Base-by-base conservation (phyloP, 1,140 invertebrate genomes). In the Pachyrhynchus sulphureomaculatus region DNA sequence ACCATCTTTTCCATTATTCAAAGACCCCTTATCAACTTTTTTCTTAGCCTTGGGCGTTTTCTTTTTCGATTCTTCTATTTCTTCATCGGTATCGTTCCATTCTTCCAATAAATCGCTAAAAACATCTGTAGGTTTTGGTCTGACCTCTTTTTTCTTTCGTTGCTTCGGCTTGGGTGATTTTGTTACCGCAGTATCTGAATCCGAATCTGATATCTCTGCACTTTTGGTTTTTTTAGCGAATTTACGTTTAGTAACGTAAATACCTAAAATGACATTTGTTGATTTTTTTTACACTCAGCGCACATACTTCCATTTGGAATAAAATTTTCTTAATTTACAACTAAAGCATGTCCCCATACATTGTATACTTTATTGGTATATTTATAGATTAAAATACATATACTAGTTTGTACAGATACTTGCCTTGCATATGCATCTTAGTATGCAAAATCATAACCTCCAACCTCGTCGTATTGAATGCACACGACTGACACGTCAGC, bases 361-460 rank as follows among this genome's bases (percentile, higher is more conserved):
- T n/a, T n/a, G n/a, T n/a, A n/a, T n/a, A n/a, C n/a, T n/a, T n/a
- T n/a, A n/a, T n/a, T n/a, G n/a, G n/a, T n/a, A n/a, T n/a, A n/a
- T n/a, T n/a, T n/a, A n/a, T n/a, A n/a, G n/a, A n/a, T n/a, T n/a
- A n/a, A n/a, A n/a, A n/a, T n/a, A n/a, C n/a, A n/a, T n/a, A n/a
- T n/a, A n/a, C n/a, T n/a, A n/a, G n/a, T n/a, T n/a, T n/a, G n/a
- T n/a, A n/a, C n/a, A n/a, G n/a, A n/a, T 47, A 17, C 4, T 41
- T 41, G 15, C 58, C 66, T 52, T 68, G 63, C 2, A 75, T 77
- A 68, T 84, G 79, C 79, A 86, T 77, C 80, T 86, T 81, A 36
- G 84, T 84, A 70, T 90, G 88, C 65, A 83, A 78, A 52, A 88
- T 83, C 60, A 89, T 81, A 24, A 87, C 85, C 71, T 88, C 88